Percentiles rank a stretch among this genome's conserved stretches.
phyloP scores from a whole-genome alignment of 2,797 vertebrate genomes.

The Sus cebifrons region DNA sequence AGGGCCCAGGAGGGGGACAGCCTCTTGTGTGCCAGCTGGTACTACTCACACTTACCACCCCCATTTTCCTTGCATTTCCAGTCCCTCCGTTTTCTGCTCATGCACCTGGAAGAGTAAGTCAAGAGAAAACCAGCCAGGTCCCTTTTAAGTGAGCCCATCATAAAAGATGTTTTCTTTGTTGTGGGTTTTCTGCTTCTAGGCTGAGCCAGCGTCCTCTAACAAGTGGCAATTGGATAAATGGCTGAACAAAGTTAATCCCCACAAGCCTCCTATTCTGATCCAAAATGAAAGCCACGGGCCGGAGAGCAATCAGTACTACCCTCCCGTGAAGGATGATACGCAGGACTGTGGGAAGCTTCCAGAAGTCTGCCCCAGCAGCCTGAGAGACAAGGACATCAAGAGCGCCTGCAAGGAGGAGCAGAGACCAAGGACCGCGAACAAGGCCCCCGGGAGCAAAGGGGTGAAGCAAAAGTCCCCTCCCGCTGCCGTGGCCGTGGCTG shows the following conservation, averaged over 20 bases:
- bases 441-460: conserved; percentile 88
- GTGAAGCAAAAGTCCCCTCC: conserved; percentile 88
- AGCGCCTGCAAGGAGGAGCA: conserved; percentile 89
- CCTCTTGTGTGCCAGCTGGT: background rate
- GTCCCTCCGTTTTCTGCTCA: background rate
- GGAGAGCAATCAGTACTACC: conserved; percentile 87
- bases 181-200: conserved; percentile 87
- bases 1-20: background rate
- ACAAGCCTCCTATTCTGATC: conserved; percentile 92
- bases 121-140: background rate
- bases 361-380: conserved; percentile 50
- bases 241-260: conserved; percentile 95
- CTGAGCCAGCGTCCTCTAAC: conserved; percentile 92
- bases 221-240: conserved; percentile 99
- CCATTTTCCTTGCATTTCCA: background rate
- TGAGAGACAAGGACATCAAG: conserved; percentile 90
- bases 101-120: background rate
- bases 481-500: conserved; percentile 18
- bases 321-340: conserved; percentile 79
- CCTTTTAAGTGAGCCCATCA: background rate
- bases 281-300: conserved; percentile 89
- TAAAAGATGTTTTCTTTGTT: conserved; percentile 71
- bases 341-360: conserved; percentile 86
- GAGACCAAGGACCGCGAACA: conserved; percentile 88
- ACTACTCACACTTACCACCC: background rate